Conservation (phyloP, 2,888 invertebrate species). For the Cerceris ruficornis region DNA sequence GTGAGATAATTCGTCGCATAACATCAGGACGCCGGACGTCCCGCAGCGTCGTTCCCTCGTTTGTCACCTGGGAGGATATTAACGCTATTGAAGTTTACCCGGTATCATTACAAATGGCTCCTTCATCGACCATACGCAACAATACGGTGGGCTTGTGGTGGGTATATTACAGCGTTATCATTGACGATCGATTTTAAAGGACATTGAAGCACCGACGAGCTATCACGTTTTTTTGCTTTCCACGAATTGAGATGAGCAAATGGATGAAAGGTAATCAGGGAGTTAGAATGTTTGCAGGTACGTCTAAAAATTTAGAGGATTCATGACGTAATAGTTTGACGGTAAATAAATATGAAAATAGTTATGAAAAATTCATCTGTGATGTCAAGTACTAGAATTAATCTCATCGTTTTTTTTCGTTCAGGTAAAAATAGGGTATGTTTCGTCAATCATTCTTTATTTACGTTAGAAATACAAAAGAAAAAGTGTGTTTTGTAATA, state of each 20-base stretch:
- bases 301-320: neutral
- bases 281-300: neutral
- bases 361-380: neutral
- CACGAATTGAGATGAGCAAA: neutral
- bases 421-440: too few relatives aligned
- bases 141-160: constrained; percentile 39
- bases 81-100: constrained; percentile 69
- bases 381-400: neutral
- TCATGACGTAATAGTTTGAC: neutral
- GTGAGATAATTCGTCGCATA: constrained; percentile 67
- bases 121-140: constrained; percentile 56
- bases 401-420: neutral
- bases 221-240: neutral
- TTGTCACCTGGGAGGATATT: constrained; percentile 76
- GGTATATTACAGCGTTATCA: constrained; percentile 43
- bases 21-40: constrained; percentile 68
- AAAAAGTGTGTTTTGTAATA: too few relatives aligned
- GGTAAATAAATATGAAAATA: neutral
- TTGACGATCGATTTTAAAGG: constrained; percentile 45
- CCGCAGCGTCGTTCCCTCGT: constrained; percentile 68
- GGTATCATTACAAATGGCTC: constrained; percentile 69
- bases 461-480: too few relatives aligned
- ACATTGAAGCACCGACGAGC: neutral
- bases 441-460: too few relatives aligned
- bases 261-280: neutral